These are phyloP conservation scores for Pterostichus madidus DNA, from an alignment of 2,888 invertebrate species.

Conservation along the genomic window DNA sequence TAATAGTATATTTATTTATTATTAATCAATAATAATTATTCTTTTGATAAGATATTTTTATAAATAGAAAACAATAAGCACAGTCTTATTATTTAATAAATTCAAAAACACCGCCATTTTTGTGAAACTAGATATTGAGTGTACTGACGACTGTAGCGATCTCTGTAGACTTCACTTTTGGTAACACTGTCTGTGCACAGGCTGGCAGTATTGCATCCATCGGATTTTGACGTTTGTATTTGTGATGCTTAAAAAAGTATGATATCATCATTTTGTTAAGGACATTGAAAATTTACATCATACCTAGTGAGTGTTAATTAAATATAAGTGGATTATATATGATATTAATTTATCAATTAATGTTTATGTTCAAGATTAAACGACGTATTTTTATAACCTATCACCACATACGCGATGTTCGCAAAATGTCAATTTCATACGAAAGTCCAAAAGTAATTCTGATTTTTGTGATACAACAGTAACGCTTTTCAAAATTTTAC, in stretches of 20 bases:
- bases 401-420: constrained; percentile 5
- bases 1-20: too few species aligned
- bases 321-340: not conserved
- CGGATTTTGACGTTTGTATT: too few species aligned
- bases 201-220: too few species aligned
- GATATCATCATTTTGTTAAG: not conserved
- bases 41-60: too few species aligned
- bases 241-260: not conserved
- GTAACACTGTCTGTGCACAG: too few species aligned
- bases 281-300: constrained; percentile 2
- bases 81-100: too few species aligned
- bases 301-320: constrained; percentile 3
- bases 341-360: not conserved
- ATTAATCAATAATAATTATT: too few species aligned
- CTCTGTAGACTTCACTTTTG: too few species aligned
- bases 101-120: too few species aligned
- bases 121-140: too few species aligned
- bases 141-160: too few species aligned
- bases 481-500: constrained; percentile 30
- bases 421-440: constrained; percentile 26
- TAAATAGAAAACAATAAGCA: too few species aligned
- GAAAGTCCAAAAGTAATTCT: constrained; percentile 31
- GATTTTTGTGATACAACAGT: not conserved
- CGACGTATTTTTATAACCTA: constrained; percentile 35
- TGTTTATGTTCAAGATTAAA: constrained; percentile 32